Evolutionary conservation across 2,797 vertebrate genomes (phyloP), one percentile per base, ranked within the genome.

Genomic region (Typhlichthys subterraneus): DNA sequence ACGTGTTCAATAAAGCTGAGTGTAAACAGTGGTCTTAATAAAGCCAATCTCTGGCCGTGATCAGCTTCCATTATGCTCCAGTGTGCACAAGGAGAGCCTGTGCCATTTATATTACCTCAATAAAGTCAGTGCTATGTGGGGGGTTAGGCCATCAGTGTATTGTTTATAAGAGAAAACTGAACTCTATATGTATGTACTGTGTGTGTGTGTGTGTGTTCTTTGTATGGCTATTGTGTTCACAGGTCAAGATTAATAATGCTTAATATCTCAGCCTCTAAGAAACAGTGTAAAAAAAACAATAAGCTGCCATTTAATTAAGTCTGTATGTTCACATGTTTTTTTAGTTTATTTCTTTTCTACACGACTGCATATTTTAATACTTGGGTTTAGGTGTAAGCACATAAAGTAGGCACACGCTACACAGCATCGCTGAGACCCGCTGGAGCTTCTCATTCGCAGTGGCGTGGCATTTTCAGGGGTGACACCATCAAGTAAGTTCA

Each of bases 1-100:
- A 92, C 88, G 84, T 3, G 65, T 84, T 87, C 86, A 91, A 90
- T 92, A 90, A 91, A 89, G 70, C 45, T 53, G 61, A 86, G 78
- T 64, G 77, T 89, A 91, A 91, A 90, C 86, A 89, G 75, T 72
- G 70, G 81, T 85, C 79, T 88, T 87, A 84, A 89, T 91, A 90
- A 88, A 88, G 75, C 59, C 19, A 61, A 51, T 51, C 63, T 80
- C 79, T 84, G 75, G 72, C 67, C 73, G 52, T 45, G 72, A 81
- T 83, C 70, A 53, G 65, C 65, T 80, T 64, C 65, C 81, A 82
- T 81, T 77, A 77, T 63, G 79, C 68, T 68, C 60, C 52, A 14
- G 69, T 57, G 73, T 76, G 74, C 73, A 86, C 82, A 85, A 83
- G 67, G 79, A 81, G 75, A 63, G 66, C 72, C 81, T 87, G 88